Evolutionary conservation across 2,113 vertebrate genomes (phyloP), one percentile per base, ranked within the genome.

Genomic region (Sylvilagus bachmani): DNA sequence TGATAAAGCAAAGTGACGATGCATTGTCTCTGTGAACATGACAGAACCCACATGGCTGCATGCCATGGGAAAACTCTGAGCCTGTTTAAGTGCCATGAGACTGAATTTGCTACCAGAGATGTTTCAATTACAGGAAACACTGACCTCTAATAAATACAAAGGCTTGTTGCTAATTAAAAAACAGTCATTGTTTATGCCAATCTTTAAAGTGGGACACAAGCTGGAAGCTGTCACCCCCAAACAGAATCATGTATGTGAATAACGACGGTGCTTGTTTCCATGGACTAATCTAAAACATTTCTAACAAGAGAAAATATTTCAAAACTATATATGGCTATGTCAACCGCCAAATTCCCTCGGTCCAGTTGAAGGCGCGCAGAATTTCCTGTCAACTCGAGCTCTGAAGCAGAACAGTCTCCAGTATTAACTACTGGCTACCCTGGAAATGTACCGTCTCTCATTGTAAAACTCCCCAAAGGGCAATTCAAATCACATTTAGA

Each of bases 221-320:
- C 5, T 89, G 93, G 83, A 79, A 82, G 83, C 94, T 77, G 92
- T 95, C 93, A 78, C 62, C 90, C 88, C 84, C 22, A 81, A 83
- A 86, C 49, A 11, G 62, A 89, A 69, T 96, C n/a, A 2, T 55
- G 77, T 31, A 64, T 21, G 38, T 64, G 95, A 96, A 61, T 91
- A 92, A 96, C 64, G 89, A 95, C 81, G 85, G 93, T 44, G n/a
- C 88, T 83, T 94, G 92, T 85, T 95, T 95, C 95, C 95, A 66
- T n/a, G 95, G 51, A 81, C 81, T 97, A 96, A 97, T 89, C 70
- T 91, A 95, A 97, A 98, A 96, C 96, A 97, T 96, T 96, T 87
- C 95, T 93, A 94, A 96, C 70, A 51, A 89, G 89, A 97, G 89
- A 87, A 95, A 94, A 91, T 89, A 95, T 97, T 97, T 96, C 93